Conservation (phyloP, 2,797 vertebrate species). For the Sparus aurata region DNA sequence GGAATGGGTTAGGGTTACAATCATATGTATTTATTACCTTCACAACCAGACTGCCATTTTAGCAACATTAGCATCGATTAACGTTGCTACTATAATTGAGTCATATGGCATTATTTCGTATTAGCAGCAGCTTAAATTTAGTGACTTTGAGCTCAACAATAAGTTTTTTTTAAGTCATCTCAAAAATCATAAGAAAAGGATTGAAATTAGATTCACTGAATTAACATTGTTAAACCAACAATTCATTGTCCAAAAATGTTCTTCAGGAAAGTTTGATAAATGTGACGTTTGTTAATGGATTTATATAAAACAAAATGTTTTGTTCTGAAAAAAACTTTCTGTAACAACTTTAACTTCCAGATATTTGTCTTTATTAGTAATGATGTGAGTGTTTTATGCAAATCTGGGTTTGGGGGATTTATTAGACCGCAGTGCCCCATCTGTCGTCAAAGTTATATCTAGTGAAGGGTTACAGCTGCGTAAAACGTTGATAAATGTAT, state of each 20-base stretch:
- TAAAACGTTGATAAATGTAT: not conserved
- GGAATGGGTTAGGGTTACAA: no score
- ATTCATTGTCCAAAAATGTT: not conserved
- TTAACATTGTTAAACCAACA: no score
- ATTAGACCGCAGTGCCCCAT: not conserved
- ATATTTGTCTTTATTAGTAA: not conserved
- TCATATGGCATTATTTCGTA: no score
- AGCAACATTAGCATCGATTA: no score
- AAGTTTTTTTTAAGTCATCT: not conserved
- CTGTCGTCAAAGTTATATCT: not conserved
- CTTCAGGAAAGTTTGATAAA: not conserved
- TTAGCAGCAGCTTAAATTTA: no score
- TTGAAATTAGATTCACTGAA: no score
- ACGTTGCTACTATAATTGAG: no score
- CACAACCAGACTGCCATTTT: no score
- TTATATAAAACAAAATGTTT: not conserved
- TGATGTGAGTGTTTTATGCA: not conserved
- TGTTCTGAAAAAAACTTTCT: not conserved
- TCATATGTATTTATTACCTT: no score
- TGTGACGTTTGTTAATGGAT: not conserved
- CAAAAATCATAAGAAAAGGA: not conserved
- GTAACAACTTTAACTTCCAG: not conserved
- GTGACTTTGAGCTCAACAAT: no score
- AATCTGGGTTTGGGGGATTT: not conserved
- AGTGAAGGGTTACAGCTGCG: not conserved